A percentile compares a stretch with the other conserved stretches of the same genome.
These are phyloP conservation scores for Nemotelus nigrinus DNA, from an alignment of 2,888 invertebrate species.

Conservation along the genomic window DNA sequence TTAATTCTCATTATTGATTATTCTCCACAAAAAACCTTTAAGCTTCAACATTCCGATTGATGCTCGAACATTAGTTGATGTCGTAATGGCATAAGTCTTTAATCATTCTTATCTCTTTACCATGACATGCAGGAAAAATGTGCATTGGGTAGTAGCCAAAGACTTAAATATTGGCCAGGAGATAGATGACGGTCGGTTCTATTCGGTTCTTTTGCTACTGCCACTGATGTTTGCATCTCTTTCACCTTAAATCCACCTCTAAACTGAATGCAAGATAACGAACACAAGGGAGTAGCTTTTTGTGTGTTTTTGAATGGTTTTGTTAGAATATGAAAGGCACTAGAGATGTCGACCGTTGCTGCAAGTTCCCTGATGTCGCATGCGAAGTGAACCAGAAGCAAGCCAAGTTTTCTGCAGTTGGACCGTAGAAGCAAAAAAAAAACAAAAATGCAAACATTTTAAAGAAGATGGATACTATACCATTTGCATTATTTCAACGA, in stretches of 20 bases:
- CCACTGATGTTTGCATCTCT: neutral
- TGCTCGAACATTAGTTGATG: constrained; percentile 34
- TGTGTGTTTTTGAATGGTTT: neutral
- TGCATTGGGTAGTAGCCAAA: constrained; percentile 33
- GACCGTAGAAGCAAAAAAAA: neutral
- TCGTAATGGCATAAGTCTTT: constrained; percentile 41
- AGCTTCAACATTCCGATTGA: neutral
- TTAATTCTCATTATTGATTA: no score
- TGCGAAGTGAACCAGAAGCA: neutral
- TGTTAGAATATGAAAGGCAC: neutral
- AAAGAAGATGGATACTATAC: neutral
- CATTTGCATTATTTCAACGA: neutral
- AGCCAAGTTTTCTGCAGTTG: neutral
- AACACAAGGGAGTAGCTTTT: neutral
- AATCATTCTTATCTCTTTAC: constrained; percentile 39
- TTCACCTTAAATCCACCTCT: neutral
- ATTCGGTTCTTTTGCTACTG: neutral
- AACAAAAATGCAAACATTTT: neutral
- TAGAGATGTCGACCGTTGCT: neutral
- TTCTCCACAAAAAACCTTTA: neutral
- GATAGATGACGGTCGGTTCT: constrained; percentile 18
- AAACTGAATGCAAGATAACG: neutral
- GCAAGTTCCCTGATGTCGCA: neutral
- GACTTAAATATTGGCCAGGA: constrained; percentile 15
- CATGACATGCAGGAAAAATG: constrained; percentile 36